Conservation (phyloP, 37 sponge, comb jelly and placozoan species). For the Geodia barretti region DNA sequence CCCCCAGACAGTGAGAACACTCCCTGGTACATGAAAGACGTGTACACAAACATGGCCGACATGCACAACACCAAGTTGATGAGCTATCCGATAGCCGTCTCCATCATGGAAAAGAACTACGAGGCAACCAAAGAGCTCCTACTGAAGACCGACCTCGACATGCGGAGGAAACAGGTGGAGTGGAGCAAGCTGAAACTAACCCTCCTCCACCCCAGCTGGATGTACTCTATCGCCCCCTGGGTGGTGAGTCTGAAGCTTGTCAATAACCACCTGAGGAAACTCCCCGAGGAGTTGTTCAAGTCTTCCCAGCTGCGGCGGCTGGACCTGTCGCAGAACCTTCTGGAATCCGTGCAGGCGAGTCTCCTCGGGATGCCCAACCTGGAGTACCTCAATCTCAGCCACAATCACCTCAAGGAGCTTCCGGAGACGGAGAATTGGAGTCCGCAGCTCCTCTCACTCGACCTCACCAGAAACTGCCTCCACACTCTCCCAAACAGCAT, state of each 20-base stretch:
- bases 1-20: slow-evolving; percentile 46
- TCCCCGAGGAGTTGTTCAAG: slow-evolving; percentile 54
- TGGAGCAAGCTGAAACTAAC: slow-evolving; percentile 75
- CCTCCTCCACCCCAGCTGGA: slow-evolving; percentile 68
- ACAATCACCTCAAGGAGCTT: slow-evolving; percentile 61
- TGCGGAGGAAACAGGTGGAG: slow-evolving; percentile 72
- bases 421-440: slow-evolving; percentile 59
- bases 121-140: slow-evolving; percentile 79
- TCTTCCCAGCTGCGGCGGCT: slow-evolving; percentile 72
- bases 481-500: slow-evolving; percentile 57
- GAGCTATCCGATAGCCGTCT: slow-evolving; percentile 71
- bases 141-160: slow-evolving; percentile 70
- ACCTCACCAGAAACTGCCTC: slow-evolving; percentile 66
- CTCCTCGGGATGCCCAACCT: slow-evolving; percentile 73
- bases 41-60: slow-evolving; percentile 45
- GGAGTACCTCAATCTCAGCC: slow-evolving; percentile 60
- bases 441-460: slow-evolving; percentile 45
- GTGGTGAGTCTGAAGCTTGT: slow-evolving; percentile 72
- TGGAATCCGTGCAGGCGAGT: slow-evolving; percentile 37
- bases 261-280: slow-evolving; percentile 64
- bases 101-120: slow-evolving; percentile 68
- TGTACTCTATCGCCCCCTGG: slow-evolving; percentile 85
- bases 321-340: slow-evolving; percentile 68
- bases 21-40: slow-evolving; percentile 71
- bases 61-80: slow-evolving; percentile 46